Percentiles rank a stretch among this genome's conserved stretches.
Conservation (phyloP, 37 sponge, comb jelly and placozoan genomes). For the Tethya wilhelma region DNA sequence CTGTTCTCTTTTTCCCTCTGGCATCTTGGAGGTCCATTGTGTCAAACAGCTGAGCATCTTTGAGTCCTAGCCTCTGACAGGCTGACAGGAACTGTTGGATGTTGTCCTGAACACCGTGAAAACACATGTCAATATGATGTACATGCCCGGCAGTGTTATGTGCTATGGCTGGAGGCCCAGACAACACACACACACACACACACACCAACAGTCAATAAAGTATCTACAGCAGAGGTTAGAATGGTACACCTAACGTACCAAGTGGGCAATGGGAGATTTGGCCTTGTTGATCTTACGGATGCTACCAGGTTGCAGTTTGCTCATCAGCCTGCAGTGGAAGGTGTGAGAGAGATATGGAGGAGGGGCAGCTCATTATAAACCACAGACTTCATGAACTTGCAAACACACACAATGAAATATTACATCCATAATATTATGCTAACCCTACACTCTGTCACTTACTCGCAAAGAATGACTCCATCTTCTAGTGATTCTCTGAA, state of each 20-base stretch:
- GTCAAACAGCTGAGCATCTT: conserved; percentile 83
- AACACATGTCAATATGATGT: not conserved
- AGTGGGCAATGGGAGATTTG: conserved; percentile 61
- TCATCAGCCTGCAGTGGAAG: conserved; percentile 63
- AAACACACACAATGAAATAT: no score
- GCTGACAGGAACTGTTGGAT: conserved; percentile 73
- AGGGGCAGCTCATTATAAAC: no score
- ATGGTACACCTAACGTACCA: conserved; percentile 60
- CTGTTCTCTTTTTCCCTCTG: not conserved
- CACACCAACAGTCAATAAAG: no score
- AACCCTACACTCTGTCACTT: conserved; percentile 46
- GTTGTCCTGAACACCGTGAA: conserved; percentile 68
- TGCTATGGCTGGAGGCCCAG: not conserved
- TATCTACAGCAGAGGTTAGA: no score
- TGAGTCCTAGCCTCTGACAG: conserved; percentile 74
- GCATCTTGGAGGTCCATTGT: conserved; percentile 77
- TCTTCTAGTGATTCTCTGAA: conserved; percentile 79
- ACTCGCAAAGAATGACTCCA: conserved; percentile 91
- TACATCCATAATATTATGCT: no score
- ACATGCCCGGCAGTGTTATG: not conserved
- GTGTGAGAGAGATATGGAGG: no score
- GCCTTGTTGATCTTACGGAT: conserved; percentile 67
- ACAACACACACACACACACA: conserved; percentile 17
- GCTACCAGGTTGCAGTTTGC: conserved; percentile 65
- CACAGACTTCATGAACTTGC: not conserved